A percentile compares a stretch with the other conserved stretches of the same genome.
phyloP scores from a whole-genome alignment of 2,888 invertebrate genomes.

The Lapara coniferarum region DNA sequence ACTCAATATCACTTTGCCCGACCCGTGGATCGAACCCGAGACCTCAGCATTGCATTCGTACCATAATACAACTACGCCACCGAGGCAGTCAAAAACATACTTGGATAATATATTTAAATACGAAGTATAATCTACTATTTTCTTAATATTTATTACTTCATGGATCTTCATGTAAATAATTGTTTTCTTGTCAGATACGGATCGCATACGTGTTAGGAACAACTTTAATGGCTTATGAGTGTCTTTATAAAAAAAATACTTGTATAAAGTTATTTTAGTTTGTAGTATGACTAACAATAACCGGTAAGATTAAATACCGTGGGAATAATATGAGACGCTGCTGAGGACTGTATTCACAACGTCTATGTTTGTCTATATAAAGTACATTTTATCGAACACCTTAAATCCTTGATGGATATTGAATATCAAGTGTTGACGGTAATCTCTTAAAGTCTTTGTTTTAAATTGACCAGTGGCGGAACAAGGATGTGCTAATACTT shows the following conservation, averaged over 20 bases:
- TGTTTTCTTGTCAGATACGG: constrained; percentile 22
- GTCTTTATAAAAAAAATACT: background rate
- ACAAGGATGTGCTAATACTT: background rate
- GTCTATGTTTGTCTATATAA: background rate
- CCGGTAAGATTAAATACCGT: background rate
- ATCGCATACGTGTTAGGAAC: constrained; percentile 5
- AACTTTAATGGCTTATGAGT: constrained; percentile 12
- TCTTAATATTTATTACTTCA: background rate
- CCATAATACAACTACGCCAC: too few species aligned
- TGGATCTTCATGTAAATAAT: background rate
- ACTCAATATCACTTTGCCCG: too few species aligned
- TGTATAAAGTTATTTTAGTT: background rate
- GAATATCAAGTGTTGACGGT: background rate
- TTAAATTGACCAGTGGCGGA: background rate
- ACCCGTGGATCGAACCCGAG: too few species aligned
- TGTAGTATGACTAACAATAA: background rate
- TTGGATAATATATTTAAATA: background rate
- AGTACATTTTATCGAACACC: background rate
- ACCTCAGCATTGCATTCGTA: too few species aligned
- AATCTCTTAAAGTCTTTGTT: background rate
- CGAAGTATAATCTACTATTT: background rate
- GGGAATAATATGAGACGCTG: background rate
- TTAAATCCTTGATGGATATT: background rate
- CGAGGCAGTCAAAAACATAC: too few species aligned
- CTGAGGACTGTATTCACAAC: background rate